phyloP scores from a whole-genome alignment of 2,797 vertebrate species.

The Epinephelus coioides region DNA sequence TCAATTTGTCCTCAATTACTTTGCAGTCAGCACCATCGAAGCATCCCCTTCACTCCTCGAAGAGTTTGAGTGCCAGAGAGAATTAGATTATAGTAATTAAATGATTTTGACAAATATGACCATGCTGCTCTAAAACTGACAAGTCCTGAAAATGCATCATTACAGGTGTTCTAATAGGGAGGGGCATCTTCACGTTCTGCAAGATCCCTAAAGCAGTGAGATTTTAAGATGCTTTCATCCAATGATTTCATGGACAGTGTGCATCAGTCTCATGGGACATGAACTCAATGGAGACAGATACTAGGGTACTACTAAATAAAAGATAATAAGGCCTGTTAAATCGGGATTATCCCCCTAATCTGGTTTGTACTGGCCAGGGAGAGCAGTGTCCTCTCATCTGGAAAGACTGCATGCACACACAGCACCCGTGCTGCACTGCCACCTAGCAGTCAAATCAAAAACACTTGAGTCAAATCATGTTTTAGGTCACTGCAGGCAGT shows the following conservation, averaged over 20 bases:
- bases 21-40: conserved; percentile 54
- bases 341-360: conserved; percentile 77
- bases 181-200: conserved; percentile 16
- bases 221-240: conserved; percentile 27
- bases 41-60: conserved; percentile 21
- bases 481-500: conserved; percentile 26
- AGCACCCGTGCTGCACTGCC: conserved; percentile 68
- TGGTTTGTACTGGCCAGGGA: conserved; percentile 69
- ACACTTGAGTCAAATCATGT: conserved; percentile 8
- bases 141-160: conserved; percentile 7
- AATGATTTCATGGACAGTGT: conserved; percentile 36
- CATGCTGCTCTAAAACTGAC: conserved; percentile 19
- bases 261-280: conserved; percentile 46
- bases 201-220: background rate
- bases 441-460: conserved; percentile 70
- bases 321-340: conserved; percentile 75
- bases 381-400: conserved; percentile 48
- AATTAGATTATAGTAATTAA: conserved; percentile 60
- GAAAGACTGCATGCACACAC: conserved; percentile 18
- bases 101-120: conserved; percentile 51
- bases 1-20: conserved; percentile 66
- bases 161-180: background rate
- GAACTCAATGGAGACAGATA: conserved; percentile 62
- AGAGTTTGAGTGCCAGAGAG: conserved; percentile 36
- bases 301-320: conserved; percentile 67